Evolutionary conservation across 1,140 invertebrate genomes (phyloP).

Genomic region (Gonioctena quinquepunctata): DNA sequence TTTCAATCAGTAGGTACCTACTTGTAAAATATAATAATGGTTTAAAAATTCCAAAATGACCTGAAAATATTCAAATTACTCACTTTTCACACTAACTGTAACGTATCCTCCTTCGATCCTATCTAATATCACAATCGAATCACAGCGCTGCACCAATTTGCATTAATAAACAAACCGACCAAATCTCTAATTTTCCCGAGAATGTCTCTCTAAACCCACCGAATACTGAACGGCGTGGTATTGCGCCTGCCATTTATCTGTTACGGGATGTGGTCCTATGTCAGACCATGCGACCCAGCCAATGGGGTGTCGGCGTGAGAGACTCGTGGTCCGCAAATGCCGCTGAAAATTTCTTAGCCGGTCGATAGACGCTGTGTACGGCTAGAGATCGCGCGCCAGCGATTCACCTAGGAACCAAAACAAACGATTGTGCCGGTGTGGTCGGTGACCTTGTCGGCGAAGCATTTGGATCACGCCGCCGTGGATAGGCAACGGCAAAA

Average conservation of each 20-base stretch:
- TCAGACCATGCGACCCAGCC: constrained; percentile 47
- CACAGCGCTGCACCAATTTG: too few species aligned
- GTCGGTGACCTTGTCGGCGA: constrained; percentile 1
- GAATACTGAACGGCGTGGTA: constrained; percentile 29
- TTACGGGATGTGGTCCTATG: constrained; percentile 45
- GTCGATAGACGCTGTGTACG: constrained; percentile 3
- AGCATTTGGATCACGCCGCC: background rate
- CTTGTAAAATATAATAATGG: too few species aligned
- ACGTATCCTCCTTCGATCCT: too few species aligned
- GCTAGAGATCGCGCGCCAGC: background rate
- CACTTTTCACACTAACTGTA: too few species aligned
- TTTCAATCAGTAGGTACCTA: too few species aligned
- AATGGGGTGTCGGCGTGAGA: constrained; percentile 40
- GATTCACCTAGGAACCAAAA: constrained; percentile 3
- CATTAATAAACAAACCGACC: too few species aligned
- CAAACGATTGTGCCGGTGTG: background rate
- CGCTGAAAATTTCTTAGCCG: constrained; percentile 2
- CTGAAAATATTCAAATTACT: too few species aligned
- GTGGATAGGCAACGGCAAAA: background rate
- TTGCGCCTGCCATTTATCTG: constrained; percentile 44
- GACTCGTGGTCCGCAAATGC: constrained; percentile 36
- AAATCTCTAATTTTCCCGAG: too few species aligned
- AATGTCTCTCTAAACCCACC: too few species aligned
- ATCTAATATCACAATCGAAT: too few species aligned
- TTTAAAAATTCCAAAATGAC: too few species aligned